phyloP scores from a whole-genome alignment of 1,140 invertebrate genomes.

The Drosophila simulans region DNA sequence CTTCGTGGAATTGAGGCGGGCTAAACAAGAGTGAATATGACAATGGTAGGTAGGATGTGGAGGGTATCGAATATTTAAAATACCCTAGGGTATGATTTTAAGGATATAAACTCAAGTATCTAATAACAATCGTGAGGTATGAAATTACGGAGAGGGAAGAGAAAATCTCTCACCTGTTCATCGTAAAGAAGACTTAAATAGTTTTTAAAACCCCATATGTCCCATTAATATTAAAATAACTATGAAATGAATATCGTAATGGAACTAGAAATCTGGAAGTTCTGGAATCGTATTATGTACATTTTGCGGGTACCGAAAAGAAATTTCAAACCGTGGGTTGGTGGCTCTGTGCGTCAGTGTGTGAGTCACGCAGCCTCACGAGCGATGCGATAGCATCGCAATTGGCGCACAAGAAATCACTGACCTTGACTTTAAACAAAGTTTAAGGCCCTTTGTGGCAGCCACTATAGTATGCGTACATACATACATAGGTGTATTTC shows the following conservation, averaged over 20 bases:
- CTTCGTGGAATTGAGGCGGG: slow-evolving; percentile 28
- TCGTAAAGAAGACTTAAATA: too few relatives aligned
- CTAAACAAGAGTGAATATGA: not conserved
- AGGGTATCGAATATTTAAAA: not conserved
- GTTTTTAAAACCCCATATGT: too few relatives aligned
- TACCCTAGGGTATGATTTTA: not conserved
- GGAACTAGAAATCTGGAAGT: too few relatives aligned
- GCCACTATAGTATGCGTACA: slow-evolving; percentile 17
- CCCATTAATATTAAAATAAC: too few relatives aligned
- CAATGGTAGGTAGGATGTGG: not conserved
- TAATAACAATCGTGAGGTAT: too few relatives aligned
- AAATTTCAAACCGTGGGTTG: too few relatives aligned
- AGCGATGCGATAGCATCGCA: slow-evolving; percentile 59
- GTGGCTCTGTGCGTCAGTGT: slow-evolving; percentile 17
- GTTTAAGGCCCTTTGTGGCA: slow-evolving; percentile 81
- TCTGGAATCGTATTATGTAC: too few relatives aligned
- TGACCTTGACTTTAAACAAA: slow-evolving; percentile 83
- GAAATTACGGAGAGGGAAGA: too few relatives aligned
- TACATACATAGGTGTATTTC: slow-evolving; percentile 3
- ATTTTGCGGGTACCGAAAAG: too few relatives aligned
- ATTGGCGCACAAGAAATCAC: slow-evolving; percentile 82
- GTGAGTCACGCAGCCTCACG: slow-evolving; percentile 45
- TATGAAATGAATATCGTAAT: too few relatives aligned
- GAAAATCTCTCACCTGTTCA: too few relatives aligned
- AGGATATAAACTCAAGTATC: not conserved